A percentile compares a stretch with the other conserved stretches of the same genome.
Evolutionary conservation across 1,140 invertebrate genomes (phyloP).

Genomic region (Laupala kohalensis): DNA sequence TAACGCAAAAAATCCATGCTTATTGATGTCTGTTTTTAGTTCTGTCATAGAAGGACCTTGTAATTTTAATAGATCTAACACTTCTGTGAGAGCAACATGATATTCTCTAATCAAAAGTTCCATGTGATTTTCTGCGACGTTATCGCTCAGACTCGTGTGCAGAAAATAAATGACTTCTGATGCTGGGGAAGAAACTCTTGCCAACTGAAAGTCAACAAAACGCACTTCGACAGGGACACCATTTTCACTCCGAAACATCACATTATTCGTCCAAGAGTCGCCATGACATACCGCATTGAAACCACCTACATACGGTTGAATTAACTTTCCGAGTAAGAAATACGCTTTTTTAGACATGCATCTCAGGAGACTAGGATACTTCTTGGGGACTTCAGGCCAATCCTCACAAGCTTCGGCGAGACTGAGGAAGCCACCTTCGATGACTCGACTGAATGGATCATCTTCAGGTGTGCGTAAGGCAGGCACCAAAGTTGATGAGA

Average conservation of each 20-base stretch:
- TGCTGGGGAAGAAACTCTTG: slow-evolving; percentile 32
- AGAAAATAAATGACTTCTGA: slow-evolving; percentile 43
- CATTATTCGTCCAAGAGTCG: slow-evolving; percentile 5
- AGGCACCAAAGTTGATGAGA: background rate
- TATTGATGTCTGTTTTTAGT: slow-evolving; percentile 23
- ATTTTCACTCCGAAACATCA: background rate
- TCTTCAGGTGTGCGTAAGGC: background rate
- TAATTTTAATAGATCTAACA: slow-evolving; percentile 27
- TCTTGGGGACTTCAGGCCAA: background rate
- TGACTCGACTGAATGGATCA: background rate
- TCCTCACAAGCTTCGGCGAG: background rate
- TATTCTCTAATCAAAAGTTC: slow-evolving; percentile 31
- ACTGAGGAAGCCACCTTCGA: background rate
- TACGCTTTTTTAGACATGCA: background rate
- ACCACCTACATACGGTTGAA: background rate
- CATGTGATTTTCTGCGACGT: slow-evolving; percentile 26
- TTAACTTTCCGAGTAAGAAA: background rate
- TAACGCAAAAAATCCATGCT: slow-evolving; percentile 23
- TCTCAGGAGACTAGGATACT: background rate
- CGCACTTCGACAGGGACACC: background rate
- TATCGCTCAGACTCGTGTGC: slow-evolving; percentile 31
- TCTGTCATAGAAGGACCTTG: slow-evolving; percentile 28
- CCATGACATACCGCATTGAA: background rate
- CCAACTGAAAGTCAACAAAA: slow-evolving; percentile 44
- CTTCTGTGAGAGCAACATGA: slow-evolving; percentile 20